Evolutionary conservation across 2,797 vertebrate genomes (phyloP).

Genomic region (Phrynocephalus forsythii): DNA sequence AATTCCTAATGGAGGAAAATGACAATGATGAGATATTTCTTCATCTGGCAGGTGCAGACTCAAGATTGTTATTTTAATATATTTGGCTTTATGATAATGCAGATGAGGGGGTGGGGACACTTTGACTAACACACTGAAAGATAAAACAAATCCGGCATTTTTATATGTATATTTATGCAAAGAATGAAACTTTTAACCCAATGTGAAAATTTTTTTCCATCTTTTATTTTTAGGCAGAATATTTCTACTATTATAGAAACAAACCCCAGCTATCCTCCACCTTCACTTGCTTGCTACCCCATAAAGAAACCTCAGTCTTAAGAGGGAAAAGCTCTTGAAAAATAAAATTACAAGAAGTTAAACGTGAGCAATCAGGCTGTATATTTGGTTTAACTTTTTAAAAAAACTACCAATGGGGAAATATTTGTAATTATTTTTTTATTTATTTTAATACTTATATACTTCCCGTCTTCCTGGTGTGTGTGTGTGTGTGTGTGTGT

Average conservation of each 20-base stretch:
- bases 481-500: too few relatives aligned
- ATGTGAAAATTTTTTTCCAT: slow-evolving; percentile 5
- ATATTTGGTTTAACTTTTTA: slow-evolving; percentile 1
- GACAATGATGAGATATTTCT: background rate
- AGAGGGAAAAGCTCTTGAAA: background rate
- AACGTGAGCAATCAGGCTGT: slow-evolving; percentile 30
- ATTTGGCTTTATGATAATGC: background rate
- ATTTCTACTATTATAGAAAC: slow-evolving; percentile 4
- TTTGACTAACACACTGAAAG: background rate
- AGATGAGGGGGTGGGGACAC: background rate
- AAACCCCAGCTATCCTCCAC: background rate
- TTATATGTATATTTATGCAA: background rate
- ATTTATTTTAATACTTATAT: too few relatives aligned
- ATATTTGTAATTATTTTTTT: background rate
- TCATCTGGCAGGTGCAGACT: background rate
- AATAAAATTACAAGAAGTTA: background rate
- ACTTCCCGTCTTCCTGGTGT: too few relatives aligned
- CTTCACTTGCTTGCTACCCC: background rate
- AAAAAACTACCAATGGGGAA: slow-evolving; percentile 3
- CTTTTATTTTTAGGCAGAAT: slow-evolving; percentile 37
- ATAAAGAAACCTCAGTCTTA: slow-evolving; percentile 25
- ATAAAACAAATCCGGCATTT: background rate
- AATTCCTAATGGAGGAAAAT: background rate
- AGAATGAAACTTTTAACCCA: background rate
- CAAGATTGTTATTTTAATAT: background rate